Percentiles rank a stretch among this genome's conserved stretches.
These are phyloP conservation scores for Diabrotica balteata DNA, from an alignment of 2,888 invertebrate species.

Conservation along the genomic window DNA sequence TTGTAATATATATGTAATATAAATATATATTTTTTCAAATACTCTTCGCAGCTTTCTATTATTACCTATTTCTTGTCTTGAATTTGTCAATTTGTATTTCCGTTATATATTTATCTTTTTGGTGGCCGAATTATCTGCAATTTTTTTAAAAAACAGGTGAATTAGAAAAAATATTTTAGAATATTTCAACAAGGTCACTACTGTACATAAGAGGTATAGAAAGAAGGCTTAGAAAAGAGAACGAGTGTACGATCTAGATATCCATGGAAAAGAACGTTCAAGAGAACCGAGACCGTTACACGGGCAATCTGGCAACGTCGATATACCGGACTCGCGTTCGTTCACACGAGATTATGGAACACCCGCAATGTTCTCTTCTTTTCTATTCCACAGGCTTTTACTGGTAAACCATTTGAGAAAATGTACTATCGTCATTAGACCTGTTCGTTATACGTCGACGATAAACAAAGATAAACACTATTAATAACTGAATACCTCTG, in stretches of 20 bases:
- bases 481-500: neutral
- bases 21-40: too few relatives aligned
- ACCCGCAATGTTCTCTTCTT: slow-evolving; percentile 51
- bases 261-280: slow-evolving; percentile 52
- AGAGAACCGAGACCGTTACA: slow-evolving; percentile 56
- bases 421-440: slow-evolving; percentile 16
- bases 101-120: too few relatives aligned
- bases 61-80: too few relatives aligned
- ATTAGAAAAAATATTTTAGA: slow-evolving; percentile 23
- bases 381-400: slow-evolving; percentile 29
- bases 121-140: too few relatives aligned
- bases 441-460: slow-evolving; percentile 3
- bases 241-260: slow-evolving; percentile 54
- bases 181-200: slow-evolving; percentile 45
- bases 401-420: slow-evolving; percentile 23
- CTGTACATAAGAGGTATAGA: slow-evolving; percentile 50
- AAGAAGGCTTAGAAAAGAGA: slow-evolving; percentile 48
- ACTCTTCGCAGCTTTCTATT: too few relatives aligned
- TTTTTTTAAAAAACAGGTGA: slow-evolving; percentile 20
- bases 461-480: slow-evolving; percentile 21
- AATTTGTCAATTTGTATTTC: too few relatives aligned
- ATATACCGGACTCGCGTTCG: slow-evolving; percentile 54
- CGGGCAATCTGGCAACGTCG: slow-evolving; percentile 52
- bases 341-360: slow-evolving; percentile 56
- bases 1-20: too few relatives aligned